phyloP scores from a whole-genome alignment of 2,888 invertebrate species.

The Lasioglossum pauxillum region DNA sequence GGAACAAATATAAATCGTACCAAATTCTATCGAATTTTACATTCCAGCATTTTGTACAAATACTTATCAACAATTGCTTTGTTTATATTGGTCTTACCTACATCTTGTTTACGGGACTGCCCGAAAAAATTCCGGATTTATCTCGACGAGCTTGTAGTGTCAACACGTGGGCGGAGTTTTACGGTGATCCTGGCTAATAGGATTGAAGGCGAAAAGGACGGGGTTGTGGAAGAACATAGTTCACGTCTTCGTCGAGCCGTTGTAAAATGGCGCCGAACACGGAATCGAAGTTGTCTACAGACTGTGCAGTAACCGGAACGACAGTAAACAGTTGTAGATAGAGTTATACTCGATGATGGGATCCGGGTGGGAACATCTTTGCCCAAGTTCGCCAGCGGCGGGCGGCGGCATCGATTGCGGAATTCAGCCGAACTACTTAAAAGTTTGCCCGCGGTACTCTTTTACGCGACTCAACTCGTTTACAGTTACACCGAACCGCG shows the following conservation, averaged over 20 bases:
- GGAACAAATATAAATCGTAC: too few species aligned
- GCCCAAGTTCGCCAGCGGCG: slow-evolving; percentile 27
- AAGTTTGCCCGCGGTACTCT: slow-evolving; percentile 59
- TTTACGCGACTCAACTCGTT: slow-evolving; percentile 41
- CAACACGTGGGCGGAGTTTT: not conserved
- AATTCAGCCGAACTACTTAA: slow-evolving; percentile 58
- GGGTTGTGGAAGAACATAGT: not conserved
- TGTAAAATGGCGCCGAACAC: slow-evolving; percentile 6
- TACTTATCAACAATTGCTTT: not conserved
- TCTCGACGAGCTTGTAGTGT: not conserved
- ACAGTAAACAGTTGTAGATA: slow-evolving; percentile 56
- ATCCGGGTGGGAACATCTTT: slow-evolving; percentile 39
- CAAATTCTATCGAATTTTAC: too few species aligned
- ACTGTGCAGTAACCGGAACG: slow-evolving; percentile 38
- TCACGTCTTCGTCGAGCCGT: not conserved
- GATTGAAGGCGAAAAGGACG: not conserved
- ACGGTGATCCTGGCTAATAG: not conserved
- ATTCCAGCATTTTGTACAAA: too few species aligned
- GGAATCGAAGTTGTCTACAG: slow-evolving; percentile 16
- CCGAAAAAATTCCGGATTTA: not conserved
- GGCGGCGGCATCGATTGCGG: slow-evolving; percentile 55
- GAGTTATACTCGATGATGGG: slow-evolving; percentile 38
- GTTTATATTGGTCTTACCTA: not conserved
- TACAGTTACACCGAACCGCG: slow-evolving; percentile 23
- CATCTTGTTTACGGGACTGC: not conserved